Evolutionary conservation across 2,797 vertebrate genomes (phyloP).

Genomic region (Chrosomus eos): DNA sequence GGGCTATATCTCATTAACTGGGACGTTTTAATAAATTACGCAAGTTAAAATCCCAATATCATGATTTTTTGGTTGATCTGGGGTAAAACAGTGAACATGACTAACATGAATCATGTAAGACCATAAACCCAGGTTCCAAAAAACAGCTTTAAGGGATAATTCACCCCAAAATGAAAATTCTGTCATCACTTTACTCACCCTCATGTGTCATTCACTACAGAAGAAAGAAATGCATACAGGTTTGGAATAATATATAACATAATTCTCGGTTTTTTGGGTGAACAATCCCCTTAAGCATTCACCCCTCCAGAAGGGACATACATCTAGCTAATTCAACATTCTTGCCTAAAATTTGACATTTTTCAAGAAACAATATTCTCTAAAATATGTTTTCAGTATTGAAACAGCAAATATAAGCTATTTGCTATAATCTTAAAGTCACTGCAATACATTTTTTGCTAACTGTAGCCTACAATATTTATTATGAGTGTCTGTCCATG

Average conservation of each 20-base stretch:
- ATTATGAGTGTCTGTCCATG: not conserved
- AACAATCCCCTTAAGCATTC: not conserved
- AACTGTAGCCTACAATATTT: too few species aligned
- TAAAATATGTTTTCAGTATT: not conserved
- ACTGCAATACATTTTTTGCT: not conserved
- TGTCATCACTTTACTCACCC: not conserved
- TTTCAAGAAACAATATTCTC: not conserved
- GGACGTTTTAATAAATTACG: not conserved
- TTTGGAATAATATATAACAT: not conserved
- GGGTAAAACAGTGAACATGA: not conserved
- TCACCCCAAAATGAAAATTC: not conserved
- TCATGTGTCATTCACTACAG: too few species aligned
- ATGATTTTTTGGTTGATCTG: not conserved
- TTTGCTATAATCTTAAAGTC: not conserved
- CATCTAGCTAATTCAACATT: not conserved
- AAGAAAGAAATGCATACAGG: not conserved
- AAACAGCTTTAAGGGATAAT: not conserved
- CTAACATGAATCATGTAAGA: not conserved
- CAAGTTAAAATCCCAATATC: constrained; percentile 6
- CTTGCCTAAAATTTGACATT: not conserved
- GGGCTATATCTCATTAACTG: not conserved
- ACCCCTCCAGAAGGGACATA: not conserved
- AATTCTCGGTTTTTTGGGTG: not conserved
- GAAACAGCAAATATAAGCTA: not conserved
- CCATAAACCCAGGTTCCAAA: not conserved